These are phyloP conservation scores for Henricia sp. DNA, from an alignment of 53 echinoderm and acorn worm species.

Conservation along the genomic window DNA sequence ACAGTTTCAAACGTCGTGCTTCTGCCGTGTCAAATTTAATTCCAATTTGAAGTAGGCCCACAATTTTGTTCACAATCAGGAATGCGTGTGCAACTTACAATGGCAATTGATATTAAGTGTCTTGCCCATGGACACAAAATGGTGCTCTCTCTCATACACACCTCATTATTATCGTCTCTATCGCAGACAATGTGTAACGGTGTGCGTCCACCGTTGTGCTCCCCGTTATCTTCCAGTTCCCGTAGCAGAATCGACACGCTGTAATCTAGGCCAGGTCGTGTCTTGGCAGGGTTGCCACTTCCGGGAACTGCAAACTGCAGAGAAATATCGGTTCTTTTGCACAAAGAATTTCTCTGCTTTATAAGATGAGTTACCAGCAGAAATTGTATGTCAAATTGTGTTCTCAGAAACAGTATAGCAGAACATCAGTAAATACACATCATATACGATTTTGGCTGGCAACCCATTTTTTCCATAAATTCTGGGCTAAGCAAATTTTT, in stretches of 20 bases:
- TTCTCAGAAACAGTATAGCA: too few species aligned
- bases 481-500: too few species aligned
- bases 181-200: conserved; percentile 92
- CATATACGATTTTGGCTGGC: too few species aligned
- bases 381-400: too few species aligned
- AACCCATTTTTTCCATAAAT: too few species aligned
- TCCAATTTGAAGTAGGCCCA: not conserved
- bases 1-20: too few species aligned
- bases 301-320: conserved; percentile 1
- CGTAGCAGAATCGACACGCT: conserved; percentile 64
- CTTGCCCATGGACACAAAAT: too few species aligned
- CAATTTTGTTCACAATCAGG: not conserved
- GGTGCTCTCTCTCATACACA: conserved; percentile 20
- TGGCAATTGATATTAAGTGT: too few species aligned
- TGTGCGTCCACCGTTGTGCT: conserved; percentile 84
- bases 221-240: conserved; percentile 73
- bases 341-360: too few species aligned
- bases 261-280: conserved; percentile 81
- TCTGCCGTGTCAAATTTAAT: too few species aligned
- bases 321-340: not conserved
- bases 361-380: too few species aligned
- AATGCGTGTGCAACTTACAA: not conserved
- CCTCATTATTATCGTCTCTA: conserved; percentile 91
- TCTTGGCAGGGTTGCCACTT: conserved; percentile 60
- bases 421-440: too few species aligned